phyloP scores from a whole-genome alignment of 2,113 vertebrate species.

The Hirundichthys speculiger region DNA sequence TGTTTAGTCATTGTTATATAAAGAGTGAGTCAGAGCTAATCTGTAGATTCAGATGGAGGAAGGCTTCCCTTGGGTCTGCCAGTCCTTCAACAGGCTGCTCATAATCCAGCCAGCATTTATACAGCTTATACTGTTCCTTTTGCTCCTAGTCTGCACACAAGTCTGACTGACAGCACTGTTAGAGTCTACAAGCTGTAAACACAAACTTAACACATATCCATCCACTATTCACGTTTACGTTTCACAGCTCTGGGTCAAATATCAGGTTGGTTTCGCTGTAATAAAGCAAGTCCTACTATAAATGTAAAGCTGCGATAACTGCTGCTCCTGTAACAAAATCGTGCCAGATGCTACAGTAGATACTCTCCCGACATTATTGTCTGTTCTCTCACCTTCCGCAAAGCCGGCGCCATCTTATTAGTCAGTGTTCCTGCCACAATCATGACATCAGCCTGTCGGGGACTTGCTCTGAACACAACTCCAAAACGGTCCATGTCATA shows the following conservation, averaged over 20 bases:
- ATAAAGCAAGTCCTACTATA: not conserved
- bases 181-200: not conserved
- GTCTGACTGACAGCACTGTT: conserved; percentile 1
- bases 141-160: conserved; percentile 16
- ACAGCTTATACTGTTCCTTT: conserved; percentile 50
- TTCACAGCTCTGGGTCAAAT: not conserved
- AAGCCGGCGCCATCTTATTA: conserved; percentile 96
- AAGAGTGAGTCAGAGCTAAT: conserved; percentile 43
- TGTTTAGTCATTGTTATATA: conserved; percentile 41
- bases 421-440: conserved; percentile 95
- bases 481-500: conserved; percentile 98
- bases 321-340: not conserved
- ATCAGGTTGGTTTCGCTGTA: not conserved
- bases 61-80: conserved; percentile 29
- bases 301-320: not conserved
- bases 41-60: conserved; percentile 53
- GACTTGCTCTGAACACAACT: conserved; percentile 94
- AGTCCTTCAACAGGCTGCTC: conserved; percentile 44
- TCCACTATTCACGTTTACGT: too few relatives aligned
- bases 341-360: too few relatives aligned
- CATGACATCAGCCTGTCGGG: conserved; percentile 95
- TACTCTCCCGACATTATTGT: not conserved
- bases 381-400: conserved; percentile 87
- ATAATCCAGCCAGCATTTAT: conserved; percentile 57
- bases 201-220: conserved; percentile 1